A percentile compares a stretch with the other conserved stretches of the same genome.
phyloP scores from a whole-genome alignment of 2,888 invertebrate species.

The Agriopis aurantiaria region DNA sequence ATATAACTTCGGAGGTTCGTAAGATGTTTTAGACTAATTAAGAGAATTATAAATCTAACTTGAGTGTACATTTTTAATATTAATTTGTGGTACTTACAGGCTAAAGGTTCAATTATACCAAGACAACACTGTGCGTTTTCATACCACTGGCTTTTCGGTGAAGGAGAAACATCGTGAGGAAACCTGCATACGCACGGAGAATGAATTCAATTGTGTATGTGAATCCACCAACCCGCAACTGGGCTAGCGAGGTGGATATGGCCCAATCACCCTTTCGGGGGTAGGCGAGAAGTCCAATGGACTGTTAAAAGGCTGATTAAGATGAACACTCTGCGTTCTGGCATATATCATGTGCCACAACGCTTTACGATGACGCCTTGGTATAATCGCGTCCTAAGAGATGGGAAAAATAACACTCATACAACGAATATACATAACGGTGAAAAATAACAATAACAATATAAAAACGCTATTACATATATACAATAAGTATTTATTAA shows the following conservation, averaged over 20 bases:
- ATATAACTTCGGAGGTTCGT: neutral
- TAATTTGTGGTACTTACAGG: constrained; percentile 1
- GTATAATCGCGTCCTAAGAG: neutral
- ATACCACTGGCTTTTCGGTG: no score
- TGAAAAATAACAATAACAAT: constrained; percentile 17
- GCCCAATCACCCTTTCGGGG: no score
- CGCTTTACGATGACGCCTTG: neutral
- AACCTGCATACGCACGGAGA: no score
- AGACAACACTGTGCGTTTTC: neutral
- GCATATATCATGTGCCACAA: no score
- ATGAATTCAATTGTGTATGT: no score
- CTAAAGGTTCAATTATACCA: constrained; percentile 3
- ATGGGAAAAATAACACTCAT: constrained; percentile 5
- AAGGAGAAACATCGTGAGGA: no score
- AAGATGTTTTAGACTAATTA: neutral
- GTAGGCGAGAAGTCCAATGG: no score
- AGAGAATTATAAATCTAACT: constrained; percentile 1
- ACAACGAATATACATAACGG: constrained; percentile 2
- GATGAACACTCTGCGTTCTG: no score
- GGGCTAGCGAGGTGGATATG: no score
- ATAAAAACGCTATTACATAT: neutral
- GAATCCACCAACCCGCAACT: no score
- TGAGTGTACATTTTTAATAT: constrained; percentile 1
- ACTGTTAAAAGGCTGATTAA: no score
- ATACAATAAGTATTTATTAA: neutral